Evolutionary conservation across 2,113 vertebrate genomes (phyloP).

Genomic region (Paramisgurnus dabryanus): DNA sequence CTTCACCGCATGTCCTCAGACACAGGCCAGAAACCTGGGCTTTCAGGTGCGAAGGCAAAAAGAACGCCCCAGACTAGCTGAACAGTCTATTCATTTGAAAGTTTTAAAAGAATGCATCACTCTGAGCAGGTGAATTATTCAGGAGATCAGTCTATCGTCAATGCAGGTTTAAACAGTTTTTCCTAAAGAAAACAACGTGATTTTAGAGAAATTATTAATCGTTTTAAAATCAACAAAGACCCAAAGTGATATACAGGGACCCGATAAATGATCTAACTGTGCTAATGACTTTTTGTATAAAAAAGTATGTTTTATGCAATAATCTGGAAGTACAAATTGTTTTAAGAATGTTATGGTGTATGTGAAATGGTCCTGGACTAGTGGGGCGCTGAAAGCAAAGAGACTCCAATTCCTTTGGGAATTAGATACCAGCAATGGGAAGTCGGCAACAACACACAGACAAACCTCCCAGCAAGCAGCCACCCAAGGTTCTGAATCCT

Average conservation of each 20-base stretch:
- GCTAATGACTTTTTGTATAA: not conserved
- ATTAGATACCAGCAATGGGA: conserved; percentile 90
- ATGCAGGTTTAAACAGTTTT: not conserved
- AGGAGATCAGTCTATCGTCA: not conserved
- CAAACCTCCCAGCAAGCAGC: conserved; percentile 92
- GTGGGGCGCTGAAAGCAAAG: conserved; percentile 50
- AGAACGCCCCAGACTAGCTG: conserved; percentile 58
- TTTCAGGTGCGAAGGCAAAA: conserved; percentile 77
- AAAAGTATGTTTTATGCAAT: not conserved
- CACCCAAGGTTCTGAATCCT: conserved; percentile 88
- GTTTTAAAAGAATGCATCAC: not conserved
- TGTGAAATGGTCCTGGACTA: too few relatives aligned
- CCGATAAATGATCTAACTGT: not conserved
- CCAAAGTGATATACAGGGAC: not conserved
- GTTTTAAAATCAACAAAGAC: not conserved
- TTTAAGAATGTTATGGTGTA: not conserved
- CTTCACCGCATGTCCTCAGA: conserved; percentile 72
- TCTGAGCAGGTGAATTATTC: not conserved
- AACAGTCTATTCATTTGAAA: not conserved
- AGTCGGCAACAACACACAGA: conserved; percentile 92
- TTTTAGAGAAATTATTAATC: not conserved
- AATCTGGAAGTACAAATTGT: not conserved
- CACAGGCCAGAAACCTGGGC: conserved; percentile 78
- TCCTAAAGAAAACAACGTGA: not conserved
- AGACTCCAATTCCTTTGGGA: conserved; percentile 77